These are phyloP conservation scores for Ranitomeya imitator DNA, from an alignment of 2,113 vertebrate genomes.

Conservation along the genomic window DNA sequence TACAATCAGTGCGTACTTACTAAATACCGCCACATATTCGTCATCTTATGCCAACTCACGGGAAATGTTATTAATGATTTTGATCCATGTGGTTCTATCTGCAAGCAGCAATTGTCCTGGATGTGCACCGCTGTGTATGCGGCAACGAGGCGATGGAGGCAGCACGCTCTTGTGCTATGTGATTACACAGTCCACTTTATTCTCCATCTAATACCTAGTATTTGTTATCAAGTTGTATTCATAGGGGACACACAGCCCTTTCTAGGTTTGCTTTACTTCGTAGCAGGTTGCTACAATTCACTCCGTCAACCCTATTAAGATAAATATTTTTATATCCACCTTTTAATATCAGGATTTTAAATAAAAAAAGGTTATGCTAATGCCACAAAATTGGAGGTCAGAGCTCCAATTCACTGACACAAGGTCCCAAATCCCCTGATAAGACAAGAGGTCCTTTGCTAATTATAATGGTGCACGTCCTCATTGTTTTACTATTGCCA, in stretches of 20 bases:
- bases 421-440: no score
- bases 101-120: not conserved
- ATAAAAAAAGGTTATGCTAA: no score
- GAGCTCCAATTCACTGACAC: no score
- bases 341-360: no score
- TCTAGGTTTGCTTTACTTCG: not conserved
- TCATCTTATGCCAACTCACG: not conserved
- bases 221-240: not conserved
- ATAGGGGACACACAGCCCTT: not conserved
- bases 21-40: not conserved
- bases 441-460: no score
- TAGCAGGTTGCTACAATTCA: not conserved
- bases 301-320: no score
- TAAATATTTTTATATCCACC: no score
- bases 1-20: not conserved
- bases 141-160: not conserved
- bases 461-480: no score
- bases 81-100: not conserved
- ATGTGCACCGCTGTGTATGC: not conserved
- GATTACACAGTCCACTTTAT: not conserved
- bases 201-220: not conserved
- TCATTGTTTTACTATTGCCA: no score
- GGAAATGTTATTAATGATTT: not conserved
- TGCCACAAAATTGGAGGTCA: no score
- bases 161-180: not conserved